Percentiles rank a stretch among this genome's conserved stretches.
phyloP scores from a whole-genome alignment of 2,797 vertebrate genomes.

The Stomatorhinus walkeri region DNA sequence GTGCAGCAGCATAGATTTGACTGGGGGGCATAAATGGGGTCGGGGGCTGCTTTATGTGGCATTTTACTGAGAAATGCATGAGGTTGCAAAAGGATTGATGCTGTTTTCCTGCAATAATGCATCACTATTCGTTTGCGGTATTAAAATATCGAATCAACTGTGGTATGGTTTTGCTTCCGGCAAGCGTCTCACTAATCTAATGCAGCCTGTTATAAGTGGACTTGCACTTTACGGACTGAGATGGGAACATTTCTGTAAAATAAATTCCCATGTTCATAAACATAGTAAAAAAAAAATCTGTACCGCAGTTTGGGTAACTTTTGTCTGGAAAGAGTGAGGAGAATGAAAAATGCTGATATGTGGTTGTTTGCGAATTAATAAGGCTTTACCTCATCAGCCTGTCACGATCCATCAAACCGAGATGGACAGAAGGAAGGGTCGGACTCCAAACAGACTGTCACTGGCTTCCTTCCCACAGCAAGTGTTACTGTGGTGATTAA shows the following conservation, averaged over 20 bases:
- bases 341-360: conserved; percentile 20
- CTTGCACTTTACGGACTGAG: too few species aligned
- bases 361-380: conserved; percentile 38
- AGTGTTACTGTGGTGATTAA: conserved; percentile 23
- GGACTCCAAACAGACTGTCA: neutral
- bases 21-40: neutral
- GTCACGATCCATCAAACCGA: conserved; percentile 33
- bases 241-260: neutral
- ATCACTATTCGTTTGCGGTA: neutral
- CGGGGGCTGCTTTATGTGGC: neutral
- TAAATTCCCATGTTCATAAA: neutral
- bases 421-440: conserved; percentile 26
- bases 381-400: conserved; percentile 33
- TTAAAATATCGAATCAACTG: neutral
- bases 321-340: neutral
- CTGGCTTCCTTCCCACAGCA: neutral
- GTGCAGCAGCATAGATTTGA: neutral
- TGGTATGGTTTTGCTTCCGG: neutral
- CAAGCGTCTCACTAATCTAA: neutral
- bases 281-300: neutral
- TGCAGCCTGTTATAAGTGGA: neutral
- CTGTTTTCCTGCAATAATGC: neutral
- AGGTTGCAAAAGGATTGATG: neutral
- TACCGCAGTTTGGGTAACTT: neutral
- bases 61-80: neutral